Evolutionary conservation across 2,797 vertebrate genomes (phyloP).

Genomic region (Poeciliopsis turneri): DNA sequence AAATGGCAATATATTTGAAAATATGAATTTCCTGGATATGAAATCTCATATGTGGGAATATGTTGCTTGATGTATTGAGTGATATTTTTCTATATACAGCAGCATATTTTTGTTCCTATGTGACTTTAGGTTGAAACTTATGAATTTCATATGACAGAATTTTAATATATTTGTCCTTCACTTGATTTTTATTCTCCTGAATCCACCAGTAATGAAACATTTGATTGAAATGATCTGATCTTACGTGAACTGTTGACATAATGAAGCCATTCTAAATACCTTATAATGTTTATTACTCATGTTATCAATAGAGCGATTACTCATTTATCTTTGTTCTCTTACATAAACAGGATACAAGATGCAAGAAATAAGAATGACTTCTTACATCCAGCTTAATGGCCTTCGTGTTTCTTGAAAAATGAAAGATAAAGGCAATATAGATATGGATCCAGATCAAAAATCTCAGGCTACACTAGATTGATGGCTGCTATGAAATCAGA

Average conservation of each 20-base stretch:
- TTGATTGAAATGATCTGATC: background rate
- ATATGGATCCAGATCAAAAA: background rate
- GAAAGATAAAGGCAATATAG: slow-evolving; percentile 16
- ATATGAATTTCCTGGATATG: too few relatives aligned
- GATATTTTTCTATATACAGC: too few relatives aligned
- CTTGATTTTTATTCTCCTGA: background rate
- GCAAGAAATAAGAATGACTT: slow-evolving; percentile 7
- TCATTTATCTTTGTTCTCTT: slow-evolving; percentile 22
- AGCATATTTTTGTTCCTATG: background rate
- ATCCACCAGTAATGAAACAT: background rate
- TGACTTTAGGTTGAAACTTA: background rate
- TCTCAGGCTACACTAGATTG: background rate
- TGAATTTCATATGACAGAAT: background rate
- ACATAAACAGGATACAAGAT: slow-evolving; percentile 27
- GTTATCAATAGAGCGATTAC: slow-evolving; percentile 40
- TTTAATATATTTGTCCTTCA: background rate
- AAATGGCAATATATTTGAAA: too few relatives aligned
- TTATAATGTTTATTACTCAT: background rate
- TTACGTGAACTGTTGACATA: too few relatives aligned
- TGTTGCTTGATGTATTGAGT: too few relatives aligned
- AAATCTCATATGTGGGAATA: too few relatives aligned
- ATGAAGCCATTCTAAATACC: background rate
- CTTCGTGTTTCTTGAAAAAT: background rate
- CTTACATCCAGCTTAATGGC: background rate
- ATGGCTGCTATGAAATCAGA: background rate